Percentiles rank a stretch among this genome's conserved stretches.
Evolutionary conservation across 2,113 vertebrate genomes (phyloP).

Genomic region (Bucco capensis): DNA sequence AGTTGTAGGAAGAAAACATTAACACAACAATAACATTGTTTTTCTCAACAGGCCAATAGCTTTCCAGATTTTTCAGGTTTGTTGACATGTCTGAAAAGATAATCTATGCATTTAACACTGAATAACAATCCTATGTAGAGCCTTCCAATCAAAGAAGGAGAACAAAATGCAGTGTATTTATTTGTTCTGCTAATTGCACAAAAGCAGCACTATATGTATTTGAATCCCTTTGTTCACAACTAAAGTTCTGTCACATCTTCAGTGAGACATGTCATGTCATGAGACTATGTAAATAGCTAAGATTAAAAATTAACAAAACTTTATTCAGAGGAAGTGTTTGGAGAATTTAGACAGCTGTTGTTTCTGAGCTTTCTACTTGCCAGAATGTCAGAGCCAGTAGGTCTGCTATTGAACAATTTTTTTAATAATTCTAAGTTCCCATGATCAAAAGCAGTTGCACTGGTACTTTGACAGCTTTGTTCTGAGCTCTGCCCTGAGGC

Average conservation of each 20-base stretch:
- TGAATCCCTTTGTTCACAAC: background rate
- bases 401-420: background rate
- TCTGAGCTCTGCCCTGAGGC: background rate
- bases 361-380: background rate
- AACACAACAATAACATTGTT: background rate
- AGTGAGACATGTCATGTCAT: background rate
- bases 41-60: background rate
- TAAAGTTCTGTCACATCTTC: background rate
- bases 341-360: background rate
- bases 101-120: background rate
- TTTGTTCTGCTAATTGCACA: background rate
- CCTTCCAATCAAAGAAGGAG: background rate
- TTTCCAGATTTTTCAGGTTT: background rate
- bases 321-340: background rate
- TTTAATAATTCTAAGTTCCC: background rate
- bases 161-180: background rate
- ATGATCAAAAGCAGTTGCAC: background rate
- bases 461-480: background rate
- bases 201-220: background rate
- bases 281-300: background rate
- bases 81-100: background rate
- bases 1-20: background rate
- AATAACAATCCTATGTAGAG: background rate
- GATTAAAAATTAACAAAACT: background rate
- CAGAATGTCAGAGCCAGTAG: background rate